Percentiles rank a stretch among this genome's conserved stretches.
Evolutionary conservation across 1,140 invertebrate species (phyloP).

Genomic region (Drosophila eugracilis): DNA sequence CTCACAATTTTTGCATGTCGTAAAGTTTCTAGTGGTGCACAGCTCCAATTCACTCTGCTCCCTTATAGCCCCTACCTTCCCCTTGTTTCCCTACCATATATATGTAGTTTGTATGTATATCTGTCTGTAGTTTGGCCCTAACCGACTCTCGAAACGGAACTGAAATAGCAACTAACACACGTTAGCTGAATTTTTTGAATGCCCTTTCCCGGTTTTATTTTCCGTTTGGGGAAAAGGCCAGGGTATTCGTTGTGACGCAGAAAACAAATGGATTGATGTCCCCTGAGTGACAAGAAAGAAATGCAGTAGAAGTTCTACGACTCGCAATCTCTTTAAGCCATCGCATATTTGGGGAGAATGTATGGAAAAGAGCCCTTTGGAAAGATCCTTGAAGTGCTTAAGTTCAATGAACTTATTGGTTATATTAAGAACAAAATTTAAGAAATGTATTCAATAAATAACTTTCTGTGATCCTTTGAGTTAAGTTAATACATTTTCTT

Average conservation of each 20-base stretch:
- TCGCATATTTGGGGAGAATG: not conserved
- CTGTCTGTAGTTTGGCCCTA: slow-evolving; percentile 40
- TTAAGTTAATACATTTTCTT: too few relatives aligned
- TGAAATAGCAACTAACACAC: slow-evolving; percentile 35
- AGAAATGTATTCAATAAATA: too few relatives aligned
- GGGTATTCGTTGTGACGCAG: slow-evolving; percentile 6
- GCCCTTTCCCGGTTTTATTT: slow-evolving; percentile 22
- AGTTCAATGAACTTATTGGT: too few relatives aligned
- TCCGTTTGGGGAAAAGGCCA: slow-evolving; percentile 2
- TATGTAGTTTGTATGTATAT: slow-evolving; percentile 3
- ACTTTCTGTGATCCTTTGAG: too few relatives aligned
- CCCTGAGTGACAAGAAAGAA: slow-evolving; percentile 3
- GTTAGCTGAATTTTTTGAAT: slow-evolving; percentile 36
- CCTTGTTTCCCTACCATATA: not conserved
- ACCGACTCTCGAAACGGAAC: slow-evolving; percentile 36
- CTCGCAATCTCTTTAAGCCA: not conserved
- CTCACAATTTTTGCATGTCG: slow-evolving; percentile 82
- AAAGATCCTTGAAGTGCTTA: too few relatives aligned
- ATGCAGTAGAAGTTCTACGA: not conserved
- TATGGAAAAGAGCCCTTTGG: too few relatives aligned
- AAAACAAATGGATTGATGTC: slow-evolving; percentile 12
- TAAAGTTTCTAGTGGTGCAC: slow-evolving; percentile 79
- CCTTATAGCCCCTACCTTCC: not conserved
- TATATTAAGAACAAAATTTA: not conserved
- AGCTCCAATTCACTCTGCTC: slow-evolving; percentile 33